Conservation (phyloP, 2,797 vertebrate genomes). For the Phalanger gymnotis region DNA sequence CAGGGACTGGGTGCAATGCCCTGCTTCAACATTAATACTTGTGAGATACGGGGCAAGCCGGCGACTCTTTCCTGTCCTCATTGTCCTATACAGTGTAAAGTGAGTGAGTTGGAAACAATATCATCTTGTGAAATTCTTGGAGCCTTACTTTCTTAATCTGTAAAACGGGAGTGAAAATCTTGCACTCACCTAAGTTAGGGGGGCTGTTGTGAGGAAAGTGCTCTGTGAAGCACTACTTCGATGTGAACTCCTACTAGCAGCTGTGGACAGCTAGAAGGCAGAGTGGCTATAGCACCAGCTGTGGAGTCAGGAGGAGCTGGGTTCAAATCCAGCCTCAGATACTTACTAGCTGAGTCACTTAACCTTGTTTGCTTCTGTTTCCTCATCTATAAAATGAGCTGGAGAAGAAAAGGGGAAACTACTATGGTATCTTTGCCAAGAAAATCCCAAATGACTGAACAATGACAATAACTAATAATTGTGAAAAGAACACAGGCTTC, state of each 20-base stretch:
- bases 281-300: not conserved
- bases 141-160: not conserved
- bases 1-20: too few relatives aligned
- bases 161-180: not conserved
- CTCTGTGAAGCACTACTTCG: not conserved
- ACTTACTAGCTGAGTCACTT: not conserved
- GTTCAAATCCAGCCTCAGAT: not conserved
- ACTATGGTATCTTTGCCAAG: not conserved
- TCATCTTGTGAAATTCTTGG: not conserved
- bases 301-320: not conserved
- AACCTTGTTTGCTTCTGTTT: not conserved
- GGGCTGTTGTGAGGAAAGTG: not conserved
- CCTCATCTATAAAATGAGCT: not conserved
- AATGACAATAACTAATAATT: not conserved
- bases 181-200: not conserved
- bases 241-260: not conserved
- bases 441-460: not conserved
- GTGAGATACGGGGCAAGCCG: not conserved
- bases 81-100: not conserved
- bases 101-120: not conserved
- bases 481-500: not conserved
- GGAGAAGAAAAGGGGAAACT: not conserved
- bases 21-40: not conserved
- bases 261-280: not conserved
- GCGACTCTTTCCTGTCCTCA: not conserved